These are phyloP conservation scores for Tribolium madens DNA, from an alignment of 1,140 invertebrate genomes.

Conservation along the genomic window DNA sequence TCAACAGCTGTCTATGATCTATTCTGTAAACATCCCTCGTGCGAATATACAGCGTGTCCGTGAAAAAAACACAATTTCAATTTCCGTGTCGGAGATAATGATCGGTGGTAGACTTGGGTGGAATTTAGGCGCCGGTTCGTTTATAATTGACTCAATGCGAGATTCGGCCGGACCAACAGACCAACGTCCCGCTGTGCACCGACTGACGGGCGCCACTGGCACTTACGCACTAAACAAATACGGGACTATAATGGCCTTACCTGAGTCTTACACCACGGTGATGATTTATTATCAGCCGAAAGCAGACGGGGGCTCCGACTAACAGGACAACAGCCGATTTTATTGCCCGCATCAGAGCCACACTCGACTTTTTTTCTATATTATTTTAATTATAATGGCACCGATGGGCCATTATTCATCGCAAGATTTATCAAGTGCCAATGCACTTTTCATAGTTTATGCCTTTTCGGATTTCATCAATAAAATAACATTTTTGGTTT, in stretches of 20 bases:
- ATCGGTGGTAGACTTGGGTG: slow-evolving; percentile 39
- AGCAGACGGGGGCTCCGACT: slow-evolving; percentile 13
- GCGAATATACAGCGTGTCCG: no score
- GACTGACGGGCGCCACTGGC: slow-evolving; percentile 59
- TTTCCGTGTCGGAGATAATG: neutral
- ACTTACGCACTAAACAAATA: slow-evolving; percentile 55
- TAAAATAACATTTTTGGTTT: no score
- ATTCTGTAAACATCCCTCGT: slow-evolving; percentile 43
- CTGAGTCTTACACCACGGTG: slow-evolving; percentile 39
- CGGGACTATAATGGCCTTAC: slow-evolving; percentile 50
- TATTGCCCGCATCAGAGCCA: neutral
- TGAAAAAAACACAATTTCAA: neutral
- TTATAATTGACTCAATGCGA: slow-evolving; percentile 49
- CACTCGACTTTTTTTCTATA: neutral
- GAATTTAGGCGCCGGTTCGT: slow-evolving; percentile 51
- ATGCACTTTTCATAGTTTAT: no score
- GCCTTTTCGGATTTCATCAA: no score
- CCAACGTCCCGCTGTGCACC: slow-evolving; percentile 49
- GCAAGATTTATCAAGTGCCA: neutral
- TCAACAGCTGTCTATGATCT: slow-evolving; percentile 44
- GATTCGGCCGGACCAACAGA: slow-evolving; percentile 41
- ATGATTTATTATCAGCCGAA: slow-evolving; percentile 27
- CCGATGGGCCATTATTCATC: neutral
- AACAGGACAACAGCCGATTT: slow-evolving; percentile 4
- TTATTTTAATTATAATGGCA: neutral